Base-by-base conservation (phyloP, 2,797 vertebrate species). In the Sebastes flavidus region DNA sequence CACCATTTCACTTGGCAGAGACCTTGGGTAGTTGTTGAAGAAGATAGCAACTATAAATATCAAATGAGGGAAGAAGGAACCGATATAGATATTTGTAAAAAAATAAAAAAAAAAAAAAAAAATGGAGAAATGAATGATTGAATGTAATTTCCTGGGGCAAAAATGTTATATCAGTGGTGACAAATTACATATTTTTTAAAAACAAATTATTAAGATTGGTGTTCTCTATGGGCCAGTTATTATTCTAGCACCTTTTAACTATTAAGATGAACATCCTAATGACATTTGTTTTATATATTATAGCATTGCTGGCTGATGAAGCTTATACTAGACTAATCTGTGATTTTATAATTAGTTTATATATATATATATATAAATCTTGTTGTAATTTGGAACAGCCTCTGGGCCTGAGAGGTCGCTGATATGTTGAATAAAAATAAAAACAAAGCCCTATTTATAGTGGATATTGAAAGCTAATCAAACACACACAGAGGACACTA, bases 301-400 rank as follows among this genome's bases (percentile, higher is more conserved):
- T 27, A 22, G 4, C 52, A 54, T 75, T 71, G 10, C 22, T 42
- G 59, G 59, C 55, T 84, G 58, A 70, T 65, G 29, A 54, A 65
- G 59, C 49, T 68, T n/a, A 80, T 30, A 71, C 69, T 20, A 77
- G n/a, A 61, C 65, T 56, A 59, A 76, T 49, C 54, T 77, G 62
- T 38, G 11, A 80, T 77, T 49, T 65, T 58, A 18, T 18, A 5
- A 7, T 29, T 18, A 8, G 16, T 46, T 38, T 38, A 42, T 42
- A 42, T 42, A 38, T 38, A 38, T 36, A 36, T 13, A 14, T 27
- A 14, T 59, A 16, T 16, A 77, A 60, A 70, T 78, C 11, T n/a
- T 81, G 71, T 66, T 84, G 34, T 72, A 54, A 60, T 86, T 83
- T 78, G 67, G 59, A 84, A 74, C 61, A 65, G 75, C 67, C 66